Percentiles rank a stretch among this genome's conserved stretches.
Evolutionary conservation across 2,113 vertebrate genomes (phyloP).

Genomic region (Erythrolamprus reginae): DNA sequence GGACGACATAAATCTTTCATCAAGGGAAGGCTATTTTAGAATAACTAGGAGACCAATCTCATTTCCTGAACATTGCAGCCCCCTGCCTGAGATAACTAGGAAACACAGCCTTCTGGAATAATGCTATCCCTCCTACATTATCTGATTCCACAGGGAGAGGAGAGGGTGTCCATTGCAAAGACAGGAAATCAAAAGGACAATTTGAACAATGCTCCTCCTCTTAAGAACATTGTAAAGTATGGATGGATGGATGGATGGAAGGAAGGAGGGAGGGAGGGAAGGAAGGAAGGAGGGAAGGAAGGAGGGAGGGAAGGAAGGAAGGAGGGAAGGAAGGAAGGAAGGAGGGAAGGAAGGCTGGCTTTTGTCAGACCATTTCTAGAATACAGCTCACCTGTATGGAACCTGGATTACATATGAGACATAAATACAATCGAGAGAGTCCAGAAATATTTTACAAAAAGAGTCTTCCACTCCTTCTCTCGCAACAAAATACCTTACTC

Average conservation of each 20-base stretch:
- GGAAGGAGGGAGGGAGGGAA: slow-evolving; percentile 40
- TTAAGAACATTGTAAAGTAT: not conserved
- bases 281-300: not conserved
- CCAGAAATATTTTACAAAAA: too few species aligned
- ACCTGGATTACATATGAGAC: too few species aligned
- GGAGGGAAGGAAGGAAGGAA: not conserved
- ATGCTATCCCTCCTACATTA: slow-evolving; percentile 64
- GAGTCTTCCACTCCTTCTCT: too few species aligned
- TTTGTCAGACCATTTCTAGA: too few species aligned
- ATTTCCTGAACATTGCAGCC: slow-evolving; percentile 70
- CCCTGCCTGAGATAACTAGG: slow-evolving; percentile 62
- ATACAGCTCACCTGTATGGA: too few species aligned
- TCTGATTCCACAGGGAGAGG: slow-evolving; percentile 48
- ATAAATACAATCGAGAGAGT: too few species aligned
- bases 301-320: too few species aligned
- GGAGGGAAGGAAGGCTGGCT: slow-evolving; percentile 42
- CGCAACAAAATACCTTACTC: too few species aligned
- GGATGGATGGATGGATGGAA: slow-evolving; percentile 28
- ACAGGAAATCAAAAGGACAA: not conserved
- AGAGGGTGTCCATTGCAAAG: slow-evolving; percentile 61
- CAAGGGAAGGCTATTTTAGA: slow-evolving; percentile 68
- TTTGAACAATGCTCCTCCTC: slow-evolving; percentile 41
- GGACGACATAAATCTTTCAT: slow-evolving; percentile 67
- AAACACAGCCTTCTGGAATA: slow-evolving; percentile 58
- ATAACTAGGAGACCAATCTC: slow-evolving; percentile 60